Conservation (phyloP, 2,888 invertebrate genomes). For the Phengaris alcon region DNA sequence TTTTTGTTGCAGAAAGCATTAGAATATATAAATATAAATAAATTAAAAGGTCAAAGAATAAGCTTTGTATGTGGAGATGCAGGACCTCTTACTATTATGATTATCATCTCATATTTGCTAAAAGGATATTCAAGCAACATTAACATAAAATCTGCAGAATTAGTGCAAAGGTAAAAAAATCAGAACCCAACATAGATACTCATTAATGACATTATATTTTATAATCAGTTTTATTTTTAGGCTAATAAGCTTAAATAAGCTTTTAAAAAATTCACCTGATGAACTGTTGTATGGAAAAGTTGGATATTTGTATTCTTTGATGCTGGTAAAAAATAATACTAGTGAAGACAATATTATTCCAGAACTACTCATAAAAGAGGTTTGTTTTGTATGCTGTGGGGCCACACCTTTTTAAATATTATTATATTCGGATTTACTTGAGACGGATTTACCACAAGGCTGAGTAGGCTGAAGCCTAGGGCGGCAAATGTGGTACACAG, state of each 20-base stretch:
- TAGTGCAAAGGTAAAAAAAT: slow-evolving; percentile 71
- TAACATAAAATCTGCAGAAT: slow-evolving; percentile 68
- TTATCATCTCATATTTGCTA: slow-evolving; percentile 82
- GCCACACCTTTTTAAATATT: no score
- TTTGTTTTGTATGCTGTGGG: slow-evolving; percentile 2
- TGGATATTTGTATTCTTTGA: slow-evolving; percentile 88
- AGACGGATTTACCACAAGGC: no score
- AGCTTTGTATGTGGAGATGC: slow-evolving; percentile 89
- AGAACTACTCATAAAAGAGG: slow-evolving; percentile 17
- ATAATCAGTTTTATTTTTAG: slow-evolving; percentile 58
- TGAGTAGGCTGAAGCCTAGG: no score
- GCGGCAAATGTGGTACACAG: no score
- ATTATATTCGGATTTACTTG: no score
- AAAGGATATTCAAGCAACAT: slow-evolving; percentile 38
- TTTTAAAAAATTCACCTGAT: slow-evolving; percentile 83
- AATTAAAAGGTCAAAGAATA: slow-evolving; percentile 65
- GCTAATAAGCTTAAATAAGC: slow-evolving; percentile 75
- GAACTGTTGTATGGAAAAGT: slow-evolving; percentile 91
- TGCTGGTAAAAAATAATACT: slow-evolving; percentile 86
- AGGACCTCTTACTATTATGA: slow-evolving; percentile 87
- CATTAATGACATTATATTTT: not conserved
- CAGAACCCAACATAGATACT: no score
- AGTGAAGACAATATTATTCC: slow-evolving; percentile 79
- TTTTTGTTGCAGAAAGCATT: slow-evolving; percentile 50
- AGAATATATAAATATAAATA: slow-evolving; percentile 54